These are phyloP conservation scores for Mayetiola destructor DNA, from an alignment of 2,888 invertebrate genomes.

Conservation along the genomic window DNA sequence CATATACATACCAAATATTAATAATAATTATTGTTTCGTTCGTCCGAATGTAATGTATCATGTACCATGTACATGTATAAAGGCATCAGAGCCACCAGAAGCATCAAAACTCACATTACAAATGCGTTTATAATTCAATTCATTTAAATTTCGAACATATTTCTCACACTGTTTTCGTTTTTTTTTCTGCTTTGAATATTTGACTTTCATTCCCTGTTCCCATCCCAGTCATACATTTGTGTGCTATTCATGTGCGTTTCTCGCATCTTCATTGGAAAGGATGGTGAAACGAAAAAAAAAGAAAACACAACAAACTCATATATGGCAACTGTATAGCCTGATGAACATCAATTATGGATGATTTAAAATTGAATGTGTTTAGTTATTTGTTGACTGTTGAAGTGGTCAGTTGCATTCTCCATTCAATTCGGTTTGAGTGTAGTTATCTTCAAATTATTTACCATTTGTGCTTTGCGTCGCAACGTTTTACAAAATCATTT, in stretches of 20 bases:
- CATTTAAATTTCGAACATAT: no score
- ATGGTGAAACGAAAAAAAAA: not conserved
- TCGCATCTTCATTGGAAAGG: not conserved
- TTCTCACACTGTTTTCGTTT: no score
- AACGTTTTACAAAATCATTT: not conserved
- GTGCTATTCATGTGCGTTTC: not conserved
- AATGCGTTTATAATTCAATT: no score
- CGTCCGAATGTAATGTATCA: no score
- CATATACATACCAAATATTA: no score
- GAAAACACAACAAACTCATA: not conserved
- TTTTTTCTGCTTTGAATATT: not conserved
- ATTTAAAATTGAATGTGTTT: not conserved
- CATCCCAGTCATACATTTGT: not conserved
- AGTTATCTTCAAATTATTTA: not conserved
- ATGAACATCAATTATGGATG: not conserved
- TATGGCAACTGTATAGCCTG: no score
- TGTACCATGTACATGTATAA: no score
- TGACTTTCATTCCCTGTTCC: not conserved
- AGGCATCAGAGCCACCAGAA: no score
- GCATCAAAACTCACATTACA: no score
- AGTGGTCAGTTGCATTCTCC: no score
- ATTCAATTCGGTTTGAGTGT: not conserved
- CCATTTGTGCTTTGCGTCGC: not conserved
- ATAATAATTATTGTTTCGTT: no score
- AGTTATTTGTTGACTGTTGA: slow-evolving; percentile 7